Evolutionary conservation across 2,797 vertebrate species (phyloP), one percentile per base, ranked within the genome.

Genomic region (Vireo griseus): DNA sequence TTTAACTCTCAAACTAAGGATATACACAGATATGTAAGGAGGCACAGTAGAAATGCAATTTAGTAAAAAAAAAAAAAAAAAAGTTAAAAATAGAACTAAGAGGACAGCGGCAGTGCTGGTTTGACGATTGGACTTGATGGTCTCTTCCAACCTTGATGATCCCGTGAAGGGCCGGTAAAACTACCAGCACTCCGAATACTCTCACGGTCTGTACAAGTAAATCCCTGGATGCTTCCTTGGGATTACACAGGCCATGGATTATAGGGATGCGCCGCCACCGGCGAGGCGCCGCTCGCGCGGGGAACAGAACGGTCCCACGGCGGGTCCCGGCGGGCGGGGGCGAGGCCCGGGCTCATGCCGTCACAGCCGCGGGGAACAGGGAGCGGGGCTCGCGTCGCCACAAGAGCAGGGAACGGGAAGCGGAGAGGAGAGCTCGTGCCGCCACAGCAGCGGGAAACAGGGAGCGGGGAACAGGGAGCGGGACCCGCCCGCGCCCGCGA

Each of bases 401-500:
- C 42, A 10, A 3, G 5, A 26, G n/a, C 40, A 2, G 19, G 39
- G 28, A 22, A 3, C 9, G 16, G 25, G 19, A 3, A 42, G 3
- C 5, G 3, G 50, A 17, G 11, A 42, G 15, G 13, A 15, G 39
- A 40, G 14, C 40, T 45, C 21, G 44, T 45, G 44, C 6, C 19
- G 18, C 21, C 19, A 45, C 44, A 45, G 22, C 6, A 44, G 11
- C 6, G 14, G 39, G 39, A 13, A 40, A 15, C 39, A 13, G 39
- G 3, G 40, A 14, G 35, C 35, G 35, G 35, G 11, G 14, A n/a
- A 1, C 8, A 0, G n/a, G 14, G 10, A 50, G 0, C 52, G 12
- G 13, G 19, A 9, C 13, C 19, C 28, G 4, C 42, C 75, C 42
- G 21, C 33, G 0, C 18, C 1, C 44, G 40, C 26, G 48, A 26